These are phyloP conservation scores for Herpailurus yagouaroundi DNA, from an alignment of 2,113 vertebrate species.

Conservation along the genomic window DNA sequence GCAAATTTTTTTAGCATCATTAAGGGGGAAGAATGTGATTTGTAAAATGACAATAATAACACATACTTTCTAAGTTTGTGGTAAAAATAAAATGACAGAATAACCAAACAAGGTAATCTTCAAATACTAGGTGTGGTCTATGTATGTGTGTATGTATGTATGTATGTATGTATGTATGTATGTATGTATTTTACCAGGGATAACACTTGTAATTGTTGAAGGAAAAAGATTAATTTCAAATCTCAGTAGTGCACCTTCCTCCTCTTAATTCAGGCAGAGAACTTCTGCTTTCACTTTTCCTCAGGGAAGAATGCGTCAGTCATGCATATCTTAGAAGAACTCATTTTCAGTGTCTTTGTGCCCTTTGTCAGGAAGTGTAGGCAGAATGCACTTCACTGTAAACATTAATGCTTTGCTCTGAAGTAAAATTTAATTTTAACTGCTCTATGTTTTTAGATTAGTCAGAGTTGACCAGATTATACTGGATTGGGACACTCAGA, in stretches of 20 bases:
- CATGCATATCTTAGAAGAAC: not conserved
- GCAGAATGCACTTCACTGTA: not conserved
- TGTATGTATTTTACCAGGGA: not conserved
- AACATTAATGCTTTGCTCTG: not conserved
- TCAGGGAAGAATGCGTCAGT: not conserved
- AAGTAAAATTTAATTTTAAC: conserved; percentile 35
- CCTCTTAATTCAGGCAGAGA: not conserved
- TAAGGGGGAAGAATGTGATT: not conserved
- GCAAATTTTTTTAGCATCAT: not conserved
- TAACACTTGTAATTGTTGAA: not conserved
- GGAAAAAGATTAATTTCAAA: not conserved
- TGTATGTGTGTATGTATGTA: too few relatives aligned
- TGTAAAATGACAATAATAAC: not conserved
- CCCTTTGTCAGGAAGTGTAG: not conserved
- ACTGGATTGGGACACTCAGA: not conserved
- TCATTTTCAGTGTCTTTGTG: not conserved
- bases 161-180: too few relatives aligned
- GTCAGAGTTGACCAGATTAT: not conserved
- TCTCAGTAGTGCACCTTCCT: not conserved
- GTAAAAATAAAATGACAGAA: not conserved
- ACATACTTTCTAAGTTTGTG: not conserved
- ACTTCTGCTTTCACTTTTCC: conserved; percentile 26
- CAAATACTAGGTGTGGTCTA: not conserved
- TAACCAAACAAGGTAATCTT: not conserved
- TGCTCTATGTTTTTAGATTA: not conserved